phyloP scores from a whole-genome alignment of 1,140 invertebrate genomes.

The Physella acuta region DNA sequence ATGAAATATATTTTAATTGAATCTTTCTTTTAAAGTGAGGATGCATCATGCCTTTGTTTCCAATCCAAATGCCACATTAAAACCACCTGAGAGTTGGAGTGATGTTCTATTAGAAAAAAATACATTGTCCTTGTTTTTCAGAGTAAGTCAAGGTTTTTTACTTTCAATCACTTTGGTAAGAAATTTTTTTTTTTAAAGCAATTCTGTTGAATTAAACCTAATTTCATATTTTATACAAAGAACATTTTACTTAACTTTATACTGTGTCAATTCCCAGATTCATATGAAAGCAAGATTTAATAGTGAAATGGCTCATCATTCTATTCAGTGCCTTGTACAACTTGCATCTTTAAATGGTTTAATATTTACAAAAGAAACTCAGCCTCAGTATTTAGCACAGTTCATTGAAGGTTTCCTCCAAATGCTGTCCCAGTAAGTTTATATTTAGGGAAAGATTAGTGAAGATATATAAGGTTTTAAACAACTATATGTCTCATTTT shows the following conservation, averaged over 20 bases:
- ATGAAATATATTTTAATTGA: neutral
- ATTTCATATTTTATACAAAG: neutral
- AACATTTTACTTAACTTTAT: neutral
- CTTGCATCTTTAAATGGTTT: constrained; percentile 76
- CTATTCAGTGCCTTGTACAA: constrained; percentile 78
- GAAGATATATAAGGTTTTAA: too few species aligned
- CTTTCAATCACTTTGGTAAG: too few species aligned
- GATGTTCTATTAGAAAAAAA: constrained; percentile 75
- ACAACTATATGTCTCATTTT: too few species aligned
- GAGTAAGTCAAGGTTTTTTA: constrained; percentile 62
- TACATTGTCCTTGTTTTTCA: constrained; percentile 77
- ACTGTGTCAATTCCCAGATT: constrained; percentile 63
- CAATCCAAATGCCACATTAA: constrained; percentile 47
- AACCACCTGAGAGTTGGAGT: constrained; percentile 66
- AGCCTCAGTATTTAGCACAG: constrained; percentile 71
- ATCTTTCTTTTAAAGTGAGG: constrained; percentile 1
- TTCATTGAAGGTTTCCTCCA: constrained; percentile 69
- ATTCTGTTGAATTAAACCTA: neutral
- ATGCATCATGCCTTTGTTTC: constrained; percentile 10
- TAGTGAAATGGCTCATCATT: constrained; percentile 74
- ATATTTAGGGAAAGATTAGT: too few species aligned
- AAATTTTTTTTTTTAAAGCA: too few species aligned
- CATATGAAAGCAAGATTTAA: constrained; percentile 79
- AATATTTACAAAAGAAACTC: constrained; percentile 66
- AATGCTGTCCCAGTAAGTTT: constrained; percentile 48